A percentile compares a stretch with the other conserved stretches of the same genome.
Conservation (phyloP, 1,140 invertebrate genomes). For the Trachymyrmex septentrionalis region DNA sequence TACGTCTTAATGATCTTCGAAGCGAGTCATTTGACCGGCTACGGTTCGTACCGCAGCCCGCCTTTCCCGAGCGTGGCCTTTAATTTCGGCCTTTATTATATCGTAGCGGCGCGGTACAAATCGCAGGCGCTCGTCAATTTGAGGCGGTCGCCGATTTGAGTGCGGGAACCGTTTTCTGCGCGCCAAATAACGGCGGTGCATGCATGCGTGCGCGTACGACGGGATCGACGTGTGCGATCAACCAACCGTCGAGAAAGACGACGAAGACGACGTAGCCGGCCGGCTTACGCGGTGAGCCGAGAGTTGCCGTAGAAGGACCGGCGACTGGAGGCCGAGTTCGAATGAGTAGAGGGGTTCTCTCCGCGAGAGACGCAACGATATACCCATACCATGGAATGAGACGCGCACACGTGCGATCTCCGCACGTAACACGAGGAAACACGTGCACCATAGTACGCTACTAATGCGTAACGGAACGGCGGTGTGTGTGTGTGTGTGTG, state of each 20-base stretch:
- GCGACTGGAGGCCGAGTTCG: conserved; percentile 77
- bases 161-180: conserved; percentile 67
- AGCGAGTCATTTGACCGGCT: conserved; percentile 1
- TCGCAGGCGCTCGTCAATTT: conserved; percentile 59
- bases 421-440: conserved; percentile 37
- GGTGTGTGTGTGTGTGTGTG: background rate
- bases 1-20: conserved; percentile 29
- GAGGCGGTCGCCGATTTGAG: background rate
- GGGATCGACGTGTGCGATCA: conserved; percentile 69
- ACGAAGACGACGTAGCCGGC: conserved; percentile 55
- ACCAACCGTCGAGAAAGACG: conserved; percentile 53
- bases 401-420: conserved; percentile 31
- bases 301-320: conserved; percentile 85
- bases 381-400: background rate
- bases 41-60: background rate
- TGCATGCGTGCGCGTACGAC: conserved; percentile 54
- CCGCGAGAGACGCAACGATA: conserved; percentile 63
- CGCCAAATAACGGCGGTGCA: conserved; percentile 6
- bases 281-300: conserved; percentile 42
- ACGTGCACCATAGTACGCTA: conserved; percentile 35
- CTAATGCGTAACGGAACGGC: conserved; percentile 26
- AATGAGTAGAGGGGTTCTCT: conserved; percentile 72
- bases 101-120: conserved; percentile 37
- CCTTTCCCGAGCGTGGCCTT: conserved; percentile 41
- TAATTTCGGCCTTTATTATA: conserved; percentile 61